Base-by-base conservation (phyloP, 1,140 invertebrate species). In the Odontomachus brunneus region DNA sequence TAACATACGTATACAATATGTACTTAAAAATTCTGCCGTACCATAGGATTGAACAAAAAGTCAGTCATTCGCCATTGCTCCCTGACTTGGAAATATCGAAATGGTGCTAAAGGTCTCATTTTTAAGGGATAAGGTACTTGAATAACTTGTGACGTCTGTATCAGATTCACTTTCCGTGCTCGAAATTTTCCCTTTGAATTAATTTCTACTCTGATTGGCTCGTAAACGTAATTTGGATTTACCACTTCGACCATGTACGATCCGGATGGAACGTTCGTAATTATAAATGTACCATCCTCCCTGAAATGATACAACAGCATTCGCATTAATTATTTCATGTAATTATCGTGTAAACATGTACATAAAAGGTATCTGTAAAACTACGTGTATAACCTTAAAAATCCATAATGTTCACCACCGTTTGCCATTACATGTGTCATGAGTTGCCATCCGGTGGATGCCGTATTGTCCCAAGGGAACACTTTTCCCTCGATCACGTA, bases 41-140 rank as follows among this genome's bases (percentile, higher is more conserved):
- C 97, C 98, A 99, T 99, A 53, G 99, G 98, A 94, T 98, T 99
- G 91, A 99, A 98, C 1, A 99, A 92, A 90, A 99, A 98, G 94
- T 99, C 98, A 12, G 98, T 99, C 7, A 98, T 95, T 90, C 98
- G 96, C 98, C 98, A 99, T 90, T 99, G 98, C 92, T 99, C 99
- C 71, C 98, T 94, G 17, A 97, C 94, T 95, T 99, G 98, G 94
- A 99, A 99, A 94, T 99, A 99, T 89, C 97, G 97, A 84, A 97
- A 97, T 82, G 96, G 96, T 19, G 96, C 96, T 48, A 97, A 86
- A 4, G 97, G 95, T 91, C 98, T 98, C 94, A 99, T 96, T 92
- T 97, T 96, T 66, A 99, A 94, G 17, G 99, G 99, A 94, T 99
- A 99, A 2, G 97, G 96, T 63, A 99, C 96, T 94, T 98, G 97